These are phyloP conservation scores for Protobothrops flavoviridis DNA, from an alignment of 2,113 vertebrate genomes.

Conservation along the genomic window DNA sequence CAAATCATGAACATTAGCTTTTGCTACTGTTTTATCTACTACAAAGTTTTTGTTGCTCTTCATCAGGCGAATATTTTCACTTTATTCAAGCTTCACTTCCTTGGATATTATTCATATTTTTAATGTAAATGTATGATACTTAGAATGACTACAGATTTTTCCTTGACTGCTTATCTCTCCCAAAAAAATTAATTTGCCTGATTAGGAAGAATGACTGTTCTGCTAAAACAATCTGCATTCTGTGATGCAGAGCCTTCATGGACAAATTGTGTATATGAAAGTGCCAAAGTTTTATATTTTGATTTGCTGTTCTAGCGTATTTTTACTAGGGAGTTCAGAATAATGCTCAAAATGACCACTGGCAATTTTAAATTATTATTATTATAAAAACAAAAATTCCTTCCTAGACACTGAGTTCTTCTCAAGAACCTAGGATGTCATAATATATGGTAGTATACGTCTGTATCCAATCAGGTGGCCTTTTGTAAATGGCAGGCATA, in stretches of 20 bases:
- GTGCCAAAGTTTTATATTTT: not conserved
- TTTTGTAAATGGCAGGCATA: not conserved
- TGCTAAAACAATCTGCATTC: not conserved
- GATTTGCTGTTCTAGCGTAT: not conserved
- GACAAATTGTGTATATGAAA: not conserved
- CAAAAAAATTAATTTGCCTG: not conserved
- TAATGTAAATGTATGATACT: not conserved
- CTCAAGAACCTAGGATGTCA: not conserved
- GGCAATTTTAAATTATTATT: not conserved
- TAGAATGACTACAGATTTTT: not conserved
- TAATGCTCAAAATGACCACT: not conserved
- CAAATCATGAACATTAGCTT: not conserved
- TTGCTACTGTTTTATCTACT: not conserved
- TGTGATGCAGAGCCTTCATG: not conserved
- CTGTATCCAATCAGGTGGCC: not conserved
- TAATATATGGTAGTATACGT: not conserved
- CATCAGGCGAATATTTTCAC: not conserved
- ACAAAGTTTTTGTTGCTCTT: not conserved
- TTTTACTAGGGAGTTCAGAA: not conserved
- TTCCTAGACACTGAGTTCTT: not conserved
- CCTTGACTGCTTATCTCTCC: not conserved
- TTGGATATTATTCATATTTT: not conserved
- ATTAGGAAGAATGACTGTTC: not conserved
- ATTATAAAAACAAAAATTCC: not conserved
- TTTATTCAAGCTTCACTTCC: not conserved